Conservation (phyloP, 1,140 invertebrate genomes). For the Gryon sp. region DNA sequence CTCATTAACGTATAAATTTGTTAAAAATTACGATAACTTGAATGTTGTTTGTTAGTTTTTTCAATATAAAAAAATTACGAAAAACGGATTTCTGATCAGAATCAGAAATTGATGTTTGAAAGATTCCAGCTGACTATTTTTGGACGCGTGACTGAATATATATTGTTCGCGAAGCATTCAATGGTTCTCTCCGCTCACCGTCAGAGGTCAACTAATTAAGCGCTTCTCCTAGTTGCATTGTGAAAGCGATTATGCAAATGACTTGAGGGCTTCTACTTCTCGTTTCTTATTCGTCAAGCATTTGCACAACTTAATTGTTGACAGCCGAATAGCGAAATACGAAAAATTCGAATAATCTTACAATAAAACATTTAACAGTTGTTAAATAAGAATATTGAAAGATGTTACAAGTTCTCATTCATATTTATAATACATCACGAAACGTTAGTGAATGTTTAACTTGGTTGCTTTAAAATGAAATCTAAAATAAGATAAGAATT, state of each 20-base stretch:
- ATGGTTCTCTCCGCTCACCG: constrained; percentile 38
- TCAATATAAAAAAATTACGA: too few relatives aligned
- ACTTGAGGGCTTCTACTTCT: constrained; percentile 41
- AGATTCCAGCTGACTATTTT: constrained; percentile 38
- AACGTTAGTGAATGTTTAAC: too few relatives aligned
- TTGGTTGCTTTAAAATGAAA: neutral
- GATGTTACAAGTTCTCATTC: too few relatives aligned
- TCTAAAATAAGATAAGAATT: neutral
- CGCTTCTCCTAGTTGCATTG: constrained; percentile 63
- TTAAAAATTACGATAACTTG: too few relatives aligned
- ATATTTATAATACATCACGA: too few relatives aligned
- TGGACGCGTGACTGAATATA: constrained; percentile 39
- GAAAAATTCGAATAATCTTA: constrained; percentile 26
- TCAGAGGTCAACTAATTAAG: constrained; percentile 68
- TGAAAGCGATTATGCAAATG: constrained; percentile 66
- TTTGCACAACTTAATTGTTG: constrained; percentile 67
- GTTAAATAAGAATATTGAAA: too few relatives aligned
- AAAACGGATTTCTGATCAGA: too few relatives aligned
- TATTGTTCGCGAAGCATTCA: constrained; percentile 34
- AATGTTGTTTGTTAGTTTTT: neutral
- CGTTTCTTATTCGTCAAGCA: constrained; percentile 46
- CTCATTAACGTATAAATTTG: too few relatives aligned
- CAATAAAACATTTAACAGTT: neutral
- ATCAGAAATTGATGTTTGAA: constrained; percentile 19
- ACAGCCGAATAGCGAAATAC: constrained; percentile 5